These are phyloP conservation scores for Auanema sp. DNA, from an alignment of 2,888 invertebrate species.

Conservation along the genomic window DNA sequence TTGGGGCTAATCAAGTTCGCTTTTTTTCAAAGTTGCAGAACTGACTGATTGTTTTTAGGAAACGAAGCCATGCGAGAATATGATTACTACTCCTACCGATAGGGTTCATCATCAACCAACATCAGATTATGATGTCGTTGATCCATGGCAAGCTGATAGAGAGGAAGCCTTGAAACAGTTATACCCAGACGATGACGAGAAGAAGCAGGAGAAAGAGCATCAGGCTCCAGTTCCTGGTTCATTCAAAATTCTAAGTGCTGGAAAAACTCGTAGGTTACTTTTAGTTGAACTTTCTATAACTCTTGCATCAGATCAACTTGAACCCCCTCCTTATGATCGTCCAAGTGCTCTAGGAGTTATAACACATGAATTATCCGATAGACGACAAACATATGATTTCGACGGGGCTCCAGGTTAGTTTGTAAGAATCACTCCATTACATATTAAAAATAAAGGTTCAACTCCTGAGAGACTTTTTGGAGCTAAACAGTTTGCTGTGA, in stretches of 20 bases:
- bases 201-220: not conserved
- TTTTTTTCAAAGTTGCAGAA: not conserved
- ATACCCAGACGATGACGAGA: slow-evolving; percentile 50
- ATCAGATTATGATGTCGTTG: slow-evolving; percentile 50
- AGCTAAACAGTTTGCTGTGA: slow-evolving; percentile 28
- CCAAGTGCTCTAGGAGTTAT: slow-evolving; percentile 3
- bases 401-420: slow-evolving; percentile 28
- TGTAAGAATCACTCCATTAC: not conserved
- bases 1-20: slow-evolving; percentile 55
- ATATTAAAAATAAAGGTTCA: slow-evolving; percentile 16
- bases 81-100: slow-evolving; percentile 4
- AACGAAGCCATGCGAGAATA: slow-evolving; percentile 25
- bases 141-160: slow-evolving; percentile 61
- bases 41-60: slow-evolving; percentile 16
- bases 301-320: not conserved
- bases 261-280: too few relatives aligned
- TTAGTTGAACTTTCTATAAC: too few relatives aligned
- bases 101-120: not conserved
- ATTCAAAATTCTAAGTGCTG: too few relatives aligned
- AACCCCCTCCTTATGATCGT: not conserved
- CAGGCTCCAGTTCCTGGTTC: too few relatives aligned
- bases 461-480: slow-evolving; percentile 37
- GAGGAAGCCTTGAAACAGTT: slow-evolving; percentile 58
- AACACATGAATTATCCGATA: slow-evolving; percentile 22
- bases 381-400: slow-evolving; percentile 17